Conservation (phyloP, 2,113 vertebrate species). For the Grallaria varia region DNA sequence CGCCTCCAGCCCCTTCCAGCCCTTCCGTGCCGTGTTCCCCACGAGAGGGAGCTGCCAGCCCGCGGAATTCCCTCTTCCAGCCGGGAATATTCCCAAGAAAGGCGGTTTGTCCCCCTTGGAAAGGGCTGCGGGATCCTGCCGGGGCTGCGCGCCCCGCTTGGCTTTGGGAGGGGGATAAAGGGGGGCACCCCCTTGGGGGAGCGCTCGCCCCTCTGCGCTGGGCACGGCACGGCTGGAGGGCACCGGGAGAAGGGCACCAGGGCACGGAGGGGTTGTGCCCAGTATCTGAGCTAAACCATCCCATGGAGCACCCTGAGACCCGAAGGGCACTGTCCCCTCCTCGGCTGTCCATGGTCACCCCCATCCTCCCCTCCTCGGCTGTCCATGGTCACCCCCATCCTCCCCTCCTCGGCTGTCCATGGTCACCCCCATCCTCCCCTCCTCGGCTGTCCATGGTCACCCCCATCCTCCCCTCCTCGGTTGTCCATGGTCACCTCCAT, state of each 20-base stretch:
- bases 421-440: accelerated
- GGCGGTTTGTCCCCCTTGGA: accelerated
- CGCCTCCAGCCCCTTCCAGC: neutral
- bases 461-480: accelerated
- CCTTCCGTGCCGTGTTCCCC: neutral
- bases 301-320: neutral
- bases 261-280: neutral
- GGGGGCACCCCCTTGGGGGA: accelerated
- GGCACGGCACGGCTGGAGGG: accelerated
- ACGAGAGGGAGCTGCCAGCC: conserved; percentile 36
- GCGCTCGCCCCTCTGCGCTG: neutral
- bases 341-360: accelerated
- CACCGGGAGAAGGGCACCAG: accelerated
- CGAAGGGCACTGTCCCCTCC: neutral
- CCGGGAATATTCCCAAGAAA: accelerated
- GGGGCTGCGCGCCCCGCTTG: neutral
- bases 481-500: accelerated
- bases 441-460: accelerated
- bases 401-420: accelerated
- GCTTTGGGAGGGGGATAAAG: accelerated
- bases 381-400: accelerated
- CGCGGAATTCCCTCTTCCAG: neutral
- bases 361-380: neutral
- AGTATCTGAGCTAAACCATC: neutral
- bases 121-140: neutral